phyloP scores from a whole-genome alignment of 2,797 vertebrate species.

The Trachurus trachurus region DNA sequence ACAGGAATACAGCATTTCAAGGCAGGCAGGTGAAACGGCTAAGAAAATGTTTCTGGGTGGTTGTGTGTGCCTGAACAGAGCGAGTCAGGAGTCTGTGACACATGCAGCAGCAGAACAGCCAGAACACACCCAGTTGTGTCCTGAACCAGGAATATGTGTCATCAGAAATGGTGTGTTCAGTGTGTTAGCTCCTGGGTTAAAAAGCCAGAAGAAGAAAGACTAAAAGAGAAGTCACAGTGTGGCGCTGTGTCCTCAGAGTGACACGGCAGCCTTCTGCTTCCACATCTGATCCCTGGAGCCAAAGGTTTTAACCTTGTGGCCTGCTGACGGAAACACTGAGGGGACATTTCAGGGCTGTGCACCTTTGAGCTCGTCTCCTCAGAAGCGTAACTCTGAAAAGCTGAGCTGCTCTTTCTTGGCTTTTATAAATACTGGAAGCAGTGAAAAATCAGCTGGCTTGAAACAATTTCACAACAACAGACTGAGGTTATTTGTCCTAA shows the following conservation, averaged over 20 bases:
- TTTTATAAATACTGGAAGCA: neutral
- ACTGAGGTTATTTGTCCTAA: slow-evolving; percentile 15
- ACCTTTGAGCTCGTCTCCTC: slow-evolving; percentile 10
- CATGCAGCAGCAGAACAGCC: slow-evolving; percentile 21
- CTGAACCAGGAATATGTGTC: slow-evolving; percentile 1
- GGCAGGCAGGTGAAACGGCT: slow-evolving; percentile 64
- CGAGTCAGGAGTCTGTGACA: slow-evolving; percentile 50
- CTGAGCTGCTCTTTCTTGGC: neutral
- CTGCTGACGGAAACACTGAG: slow-evolving; percentile 15
- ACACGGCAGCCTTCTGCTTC: slow-evolving; percentile 23
- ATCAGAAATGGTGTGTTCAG: neutral
- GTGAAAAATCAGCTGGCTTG: slow-evolving; percentile 2
- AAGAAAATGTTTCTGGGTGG: slow-evolving; percentile 48
- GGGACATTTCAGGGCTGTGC: slow-evolving; percentile 2
- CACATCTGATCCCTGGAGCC: slow-evolving; percentile 34
- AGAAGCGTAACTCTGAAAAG: slow-evolving; percentile 24
- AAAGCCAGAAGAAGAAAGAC: neutral
- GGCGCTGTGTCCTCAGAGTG: slow-evolving; percentile 33
- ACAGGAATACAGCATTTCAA: slow-evolving; percentile 56
- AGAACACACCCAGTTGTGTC: slow-evolving; percentile 37
- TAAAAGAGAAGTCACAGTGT: slow-evolving; percentile 16
- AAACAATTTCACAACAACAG: slow-evolving; percentile 12
- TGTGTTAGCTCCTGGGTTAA: neutral
- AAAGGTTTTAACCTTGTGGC: slow-evolving; percentile 57
- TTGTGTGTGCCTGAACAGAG: slow-evolving; percentile 45